Conservation (phyloP, 2,113 vertebrate genomes). For the Xiphophorus maculatus region DNA sequence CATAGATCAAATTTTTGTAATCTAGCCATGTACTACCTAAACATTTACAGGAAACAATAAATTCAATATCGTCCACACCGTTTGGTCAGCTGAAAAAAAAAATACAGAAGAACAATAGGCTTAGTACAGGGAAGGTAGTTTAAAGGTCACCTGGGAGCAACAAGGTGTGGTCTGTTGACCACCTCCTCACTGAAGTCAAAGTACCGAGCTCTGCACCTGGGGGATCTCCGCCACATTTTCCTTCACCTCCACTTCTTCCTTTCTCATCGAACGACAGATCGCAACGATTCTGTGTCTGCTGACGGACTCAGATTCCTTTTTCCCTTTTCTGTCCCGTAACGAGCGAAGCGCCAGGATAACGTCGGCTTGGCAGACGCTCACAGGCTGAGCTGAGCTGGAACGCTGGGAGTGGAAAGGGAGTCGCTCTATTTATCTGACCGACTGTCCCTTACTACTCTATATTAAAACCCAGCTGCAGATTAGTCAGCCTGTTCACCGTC, state of each 20-base stretch:
- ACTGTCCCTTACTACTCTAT: constrained; percentile 47
- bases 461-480: constrained; percentile 61
- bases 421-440: constrained; percentile 58
- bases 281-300: constrained; percentile 26
- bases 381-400: constrained; percentile 59
- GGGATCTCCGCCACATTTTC: constrained; percentile 70
- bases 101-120: neutral
- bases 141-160: constrained; percentile 60
- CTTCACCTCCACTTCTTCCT: constrained; percentile 23
- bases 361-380: constrained; percentile 42
- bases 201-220: constrained; percentile 63
- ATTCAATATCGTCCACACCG: neutral
- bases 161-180: constrained; percentile 53
- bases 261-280: constrained; percentile 28
- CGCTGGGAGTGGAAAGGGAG: constrained; percentile 38
- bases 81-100: neutral
- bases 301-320: neutral
- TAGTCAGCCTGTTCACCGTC: constrained; percentile 40
- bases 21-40: neutral
- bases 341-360: constrained; percentile 33
- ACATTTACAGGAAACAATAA: neutral
- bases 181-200: constrained; percentile 80
- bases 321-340: constrained; percentile 22
- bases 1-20: neutral
- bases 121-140: neutral